These are phyloP conservation scores for Trachelipus rathkii DNA, from an alignment of 1,140 invertebrate genomes.

Conservation along the genomic window DNA sequence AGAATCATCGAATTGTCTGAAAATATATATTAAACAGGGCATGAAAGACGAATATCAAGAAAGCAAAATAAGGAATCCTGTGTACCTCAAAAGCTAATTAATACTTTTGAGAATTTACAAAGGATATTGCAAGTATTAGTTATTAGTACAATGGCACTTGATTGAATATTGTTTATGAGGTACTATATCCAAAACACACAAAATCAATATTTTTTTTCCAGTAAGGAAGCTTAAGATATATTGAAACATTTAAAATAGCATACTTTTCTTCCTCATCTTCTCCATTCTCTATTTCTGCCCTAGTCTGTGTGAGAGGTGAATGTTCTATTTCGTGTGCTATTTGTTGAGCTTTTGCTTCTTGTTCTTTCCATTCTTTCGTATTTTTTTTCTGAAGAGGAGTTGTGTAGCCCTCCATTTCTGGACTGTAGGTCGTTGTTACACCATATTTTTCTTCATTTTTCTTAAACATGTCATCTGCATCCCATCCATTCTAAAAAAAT, in stretches of 20 bases:
- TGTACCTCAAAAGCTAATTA: too few relatives aligned
- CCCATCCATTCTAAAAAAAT: constrained; percentile 77
- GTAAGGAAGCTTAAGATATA: too few relatives aligned
- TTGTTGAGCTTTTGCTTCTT: constrained; percentile 75
- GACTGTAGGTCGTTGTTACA: constrained; percentile 80
- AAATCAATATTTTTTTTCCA: too few relatives aligned
- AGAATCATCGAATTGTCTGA: too few relatives aligned
- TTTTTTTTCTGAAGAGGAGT: constrained; percentile 54
- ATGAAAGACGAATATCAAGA: too few relatives aligned
- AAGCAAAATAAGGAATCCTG: too few relatives aligned
- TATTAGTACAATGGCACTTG: too few relatives aligned
- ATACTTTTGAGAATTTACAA: too few relatives aligned
- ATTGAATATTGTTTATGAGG: too few relatives aligned
- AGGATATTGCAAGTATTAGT: too few relatives aligned
- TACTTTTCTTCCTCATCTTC: constrained; percentile 80
- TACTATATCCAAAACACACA: too few relatives aligned
- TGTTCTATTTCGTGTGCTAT: constrained; percentile 86
- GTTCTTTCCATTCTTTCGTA: constrained; percentile 69
- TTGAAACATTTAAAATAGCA: constrained; percentile 49
- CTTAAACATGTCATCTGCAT: constrained; percentile 88
- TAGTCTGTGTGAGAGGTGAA: constrained; percentile 70
- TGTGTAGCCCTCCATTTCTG: constrained; percentile 80
- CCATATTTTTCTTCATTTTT: constrained; percentile 87
- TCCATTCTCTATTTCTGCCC: constrained; percentile 81
- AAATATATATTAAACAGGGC: too few relatives aligned